Base-by-base conservation (phyloP, 1,140 invertebrate genomes). In the Laupala kohalensis region DNA sequence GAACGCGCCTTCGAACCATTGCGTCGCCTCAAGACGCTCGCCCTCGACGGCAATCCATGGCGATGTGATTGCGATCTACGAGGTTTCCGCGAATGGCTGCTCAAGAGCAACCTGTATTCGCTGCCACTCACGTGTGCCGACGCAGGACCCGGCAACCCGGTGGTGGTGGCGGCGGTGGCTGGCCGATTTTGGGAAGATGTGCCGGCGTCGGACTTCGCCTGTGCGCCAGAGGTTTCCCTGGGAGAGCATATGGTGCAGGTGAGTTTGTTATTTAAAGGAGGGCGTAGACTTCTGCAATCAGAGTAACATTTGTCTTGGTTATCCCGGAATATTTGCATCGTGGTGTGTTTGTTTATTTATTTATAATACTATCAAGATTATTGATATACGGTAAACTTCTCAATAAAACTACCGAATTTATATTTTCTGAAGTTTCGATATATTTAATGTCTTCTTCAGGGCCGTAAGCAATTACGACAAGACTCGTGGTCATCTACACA, bases 41-140 rank as follows among this genome's bases (percentile, higher is more conserved):
- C 86, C 5, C 79, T 95, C 27, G 90, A 93, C 72, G 89, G 90
- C n/a, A 96, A 96, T 78, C 91, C 89, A 19, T 96, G 94, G 94
- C 84, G 84, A 73, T 96, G 94, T 79, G 93, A 96, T 77, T 96
- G 94, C 80, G 85, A 89, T 67, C 79, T 96, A 67, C 86, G 92
- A 67, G 88, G 88, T 23, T 92, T 96, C 74, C 86, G 92, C 26
- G 86, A 87, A 70, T 95, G 92, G 92, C 87, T 93, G 76, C 84
- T 92, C 71, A 81, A 87, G 70, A 87, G 78, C 19, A 86, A 87
- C 73, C 79, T 92, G 4, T 88, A 89, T 67, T 87, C 88, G 3
- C 84, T 86, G n/a, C 82, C 86, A 2, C 80, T 90, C 53, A 80
- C 79, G 2, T 93, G 91, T 77, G 80, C 81, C 6, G 75, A 76